Evolutionary conservation across 1,140 invertebrate species (phyloP).

Genomic region (Limonius californicus): DNA sequence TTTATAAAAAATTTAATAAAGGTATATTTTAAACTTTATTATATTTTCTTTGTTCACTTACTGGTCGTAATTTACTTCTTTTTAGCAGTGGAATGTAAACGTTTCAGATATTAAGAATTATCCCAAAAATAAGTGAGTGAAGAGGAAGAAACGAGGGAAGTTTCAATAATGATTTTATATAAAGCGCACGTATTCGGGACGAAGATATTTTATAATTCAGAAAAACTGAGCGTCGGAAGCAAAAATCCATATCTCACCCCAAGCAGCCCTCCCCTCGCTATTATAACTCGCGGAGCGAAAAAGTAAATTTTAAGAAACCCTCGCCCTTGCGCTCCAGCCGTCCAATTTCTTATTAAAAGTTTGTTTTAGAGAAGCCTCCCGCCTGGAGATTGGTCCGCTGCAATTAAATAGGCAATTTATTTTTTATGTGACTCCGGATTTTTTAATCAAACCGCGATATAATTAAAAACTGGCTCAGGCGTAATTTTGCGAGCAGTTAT

Average conservation of each 20-base stretch:
- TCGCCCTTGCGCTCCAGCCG: slow-evolving; percentile 40
- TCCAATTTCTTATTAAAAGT: slow-evolving; percentile 31
- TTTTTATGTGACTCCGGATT: slow-evolving; percentile 43
- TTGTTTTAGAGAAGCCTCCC: slow-evolving; percentile 22
- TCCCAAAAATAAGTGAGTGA: not conserved
- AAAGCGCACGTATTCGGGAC: slow-evolving; percentile 19
- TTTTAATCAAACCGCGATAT: slow-evolving; percentile 46
- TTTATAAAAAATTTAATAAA: too few species aligned
- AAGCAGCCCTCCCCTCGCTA: slow-evolving; percentile 33
- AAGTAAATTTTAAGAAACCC: slow-evolving; percentile 50
- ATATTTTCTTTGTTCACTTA: too few species aligned
- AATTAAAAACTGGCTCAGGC: slow-evolving; percentile 42
- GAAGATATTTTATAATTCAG: slow-evolving; percentile 47
- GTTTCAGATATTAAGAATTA: too few species aligned
- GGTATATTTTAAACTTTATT: too few species aligned
- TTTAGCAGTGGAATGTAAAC: too few species aligned
- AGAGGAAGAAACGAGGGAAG: slow-evolving; percentile 10
- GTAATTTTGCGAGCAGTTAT: not conserved
- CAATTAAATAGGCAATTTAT: slow-evolving; percentile 49
- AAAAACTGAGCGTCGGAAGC: slow-evolving; percentile 44
- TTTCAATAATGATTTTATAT: slow-evolving; percentile 24
- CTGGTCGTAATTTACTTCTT: too few species aligned
- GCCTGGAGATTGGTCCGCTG: slow-evolving; percentile 10
- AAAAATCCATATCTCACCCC: slow-evolving; percentile 48
- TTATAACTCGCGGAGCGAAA: slow-evolving; percentile 48